Base-by-base conservation (phyloP, 2,888 invertebrate genomes). In the Hyppa rectilinea region DNA sequence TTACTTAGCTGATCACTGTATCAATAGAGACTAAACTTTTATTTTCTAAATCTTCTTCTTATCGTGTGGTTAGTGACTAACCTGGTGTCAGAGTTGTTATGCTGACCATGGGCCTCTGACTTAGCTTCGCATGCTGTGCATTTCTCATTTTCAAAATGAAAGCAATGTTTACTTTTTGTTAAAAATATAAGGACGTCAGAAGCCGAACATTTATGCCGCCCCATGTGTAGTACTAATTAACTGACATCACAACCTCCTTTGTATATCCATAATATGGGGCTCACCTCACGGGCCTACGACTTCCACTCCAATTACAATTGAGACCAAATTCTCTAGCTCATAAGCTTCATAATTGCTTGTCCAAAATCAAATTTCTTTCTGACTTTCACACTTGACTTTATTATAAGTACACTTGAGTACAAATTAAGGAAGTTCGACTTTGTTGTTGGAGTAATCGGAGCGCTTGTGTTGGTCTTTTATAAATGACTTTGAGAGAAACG, bases 191-290 rank as follows among this genome's bases (percentile, higher is more conserved):
- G 20, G 20, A 61, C 63, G 29, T 40, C 60, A 10, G 14, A 55
- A 10, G 36, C n/a, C 40, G 58, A 78, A 73, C 67, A 75, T 83
- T 77, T 69, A 58, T 53, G 64, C 70, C 68, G 63, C 50, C 66
- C 70, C n/a, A n/a, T 52, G 71, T 59, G 84, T 83, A 83, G 74
- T 85, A 87, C 87, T 90, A 89, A 89, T 89, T 90, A 90, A 88
- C 89, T 85, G 84, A 81, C 85, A 85, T 87, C 87, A 88, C 87
- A 88, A 85, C 85, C 82, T 83, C 83, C 83, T 82, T 86, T 83
- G 84, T 85, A 65, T 63, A 75, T 78, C 70, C 71, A 73, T 81
- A 75, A 79, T 78, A 78, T 80, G 74, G 72, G 76, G 60, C 67
- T 65, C 71, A 79, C 74, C 74, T 78, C 65, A 60, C 52, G 45